Conservation (phyloP, 1,140 invertebrate species). For the Ostrea denselamellosa region DNA sequence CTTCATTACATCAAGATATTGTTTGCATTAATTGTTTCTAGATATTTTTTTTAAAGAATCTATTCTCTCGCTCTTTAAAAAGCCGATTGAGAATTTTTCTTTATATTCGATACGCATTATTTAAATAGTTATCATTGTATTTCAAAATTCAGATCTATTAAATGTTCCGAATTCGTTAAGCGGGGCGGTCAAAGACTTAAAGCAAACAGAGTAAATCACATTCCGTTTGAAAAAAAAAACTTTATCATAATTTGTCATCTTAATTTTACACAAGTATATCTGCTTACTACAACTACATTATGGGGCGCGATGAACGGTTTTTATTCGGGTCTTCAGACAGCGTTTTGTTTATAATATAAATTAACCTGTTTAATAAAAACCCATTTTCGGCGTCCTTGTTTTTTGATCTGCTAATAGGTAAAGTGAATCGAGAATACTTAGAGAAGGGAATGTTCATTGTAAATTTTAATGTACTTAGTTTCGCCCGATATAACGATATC, state of each 20-base stretch:
- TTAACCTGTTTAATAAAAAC: conserved; percentile 40
- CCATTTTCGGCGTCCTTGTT: conserved; percentile 36
- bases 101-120: too few relatives aligned
- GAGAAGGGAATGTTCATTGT: conserved; percentile 19
- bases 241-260: conserved; percentile 39
- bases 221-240: conserved; percentile 7
- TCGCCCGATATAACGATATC: conserved; percentile 25
- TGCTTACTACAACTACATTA: conserved; percentile 12
- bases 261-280: conserved; percentile 30
- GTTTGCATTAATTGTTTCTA: not conserved
- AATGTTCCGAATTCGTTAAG: not conserved
- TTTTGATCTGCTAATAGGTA: conserved; percentile 22
- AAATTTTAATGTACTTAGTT: conserved; percentile 40
- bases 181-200: not conserved
- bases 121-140: not conserved
- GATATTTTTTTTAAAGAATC: not conserved
- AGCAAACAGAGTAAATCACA: conserved; percentile 23
- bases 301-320: not conserved
- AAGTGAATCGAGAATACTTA: conserved; percentile 20
- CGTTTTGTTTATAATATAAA: conserved; percentile 25
- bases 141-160: not conserved
- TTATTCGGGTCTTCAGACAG: not conserved
- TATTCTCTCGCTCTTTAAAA: too few relatives aligned
- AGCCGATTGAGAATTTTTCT: too few relatives aligned
- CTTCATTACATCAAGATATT: not conserved